Base-by-base conservation (phyloP, 2,113 vertebrate species). In the Drymodes brunneopygia region DNA sequence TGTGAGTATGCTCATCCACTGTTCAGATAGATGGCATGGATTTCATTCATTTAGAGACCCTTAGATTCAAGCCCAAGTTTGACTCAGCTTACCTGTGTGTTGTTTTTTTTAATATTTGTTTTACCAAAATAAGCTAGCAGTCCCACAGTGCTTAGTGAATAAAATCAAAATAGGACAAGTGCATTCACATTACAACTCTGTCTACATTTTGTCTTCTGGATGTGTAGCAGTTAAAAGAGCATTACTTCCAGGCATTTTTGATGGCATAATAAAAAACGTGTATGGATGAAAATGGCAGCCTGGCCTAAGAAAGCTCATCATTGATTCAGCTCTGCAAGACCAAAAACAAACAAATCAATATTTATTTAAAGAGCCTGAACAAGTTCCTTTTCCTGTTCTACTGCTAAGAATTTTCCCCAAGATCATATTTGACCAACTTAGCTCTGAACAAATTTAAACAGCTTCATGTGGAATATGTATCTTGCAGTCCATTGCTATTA, bases 281-380 rank as follows among this genome's bases (percentile, higher is more conserved):
- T 23, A 61, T 51, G 44, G 40, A 56, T 3, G 4, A 73, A 82
- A 95, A 47, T 2, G 5, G 67, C 38, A 95, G 74, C 36, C 29
- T 33, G 45, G 42, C 42, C 66, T 57, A 84, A 70, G 42, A 72
- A 90, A 66, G 24, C 66, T 95, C 45, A 87, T 82, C 33, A 94
- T 47, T 80, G 70, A 90, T 95, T 95, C 81, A 90, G 58, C 38
- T 92, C 58, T 83, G 58, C 56, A 69, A 85, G 62, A 80, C 12
- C 36, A 92, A 91, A 86, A 93, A 2, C 81, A 97, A 93, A 95
- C 42, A 94, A 91, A 95, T 81, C 84, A 93, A 36, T 95, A 91
- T 88, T 88, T 95, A 95, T 72, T 90, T 95, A 72, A 94, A 86
- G 58, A 94, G 31, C 44, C 24, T 77, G 50, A 94, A 81, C 19